Evolutionary conservation across 1,140 invertebrate genomes (phyloP), one percentile per base, ranked within the genome.

Genomic region (Leptinotarsa lineolata): DNA sequence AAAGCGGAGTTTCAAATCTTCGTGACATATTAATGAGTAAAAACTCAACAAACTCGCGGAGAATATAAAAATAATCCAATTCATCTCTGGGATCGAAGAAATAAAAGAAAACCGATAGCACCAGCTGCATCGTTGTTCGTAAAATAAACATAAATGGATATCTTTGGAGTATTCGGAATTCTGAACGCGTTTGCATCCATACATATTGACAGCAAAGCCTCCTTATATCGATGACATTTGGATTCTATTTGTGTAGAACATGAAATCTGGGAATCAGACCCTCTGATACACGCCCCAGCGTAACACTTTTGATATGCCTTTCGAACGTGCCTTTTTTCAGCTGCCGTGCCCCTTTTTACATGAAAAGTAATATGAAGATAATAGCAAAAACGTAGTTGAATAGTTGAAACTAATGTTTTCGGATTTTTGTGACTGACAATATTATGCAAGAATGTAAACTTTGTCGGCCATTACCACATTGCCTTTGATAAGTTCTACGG

Each of bases 211-310:
- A 72, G 64, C 54, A 15, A 54, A 67, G 46, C 39, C 60, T 63
- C 39, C 64, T 72, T 30, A 45, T 65, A 72, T 72, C 45, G 71
- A 72, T 72, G 71, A 72, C 60, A 72, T 72, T 72, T 72, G 71
- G 71, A 72, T 72, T 72, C 71, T 72, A 72, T 72, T 72, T 72
- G 71, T 72, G 71, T 72, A 72, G 66, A 72, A 72, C 71, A 72
- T 72, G 71, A 30, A 72, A 72, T 64, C 61, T 66, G 59, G 69
- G 13, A 48, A 48, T 45, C 48, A 20, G n/a, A 13, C 44, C 46
- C 15, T 39, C 4, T 5, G 20, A n/a, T 45, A 11, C 67, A 22
- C 60, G 24, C 54, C 44, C 16, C 60, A 8, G 15, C 21, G 48
- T 70, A 60, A 68, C 66, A 68, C 44, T 68, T 70, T 70, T 70